Percentiles rank a stretch among this genome's conserved stretches.
Evolutionary conservation across 2,888 invertebrate genomes (phyloP).

Genomic region (Cephus nigrinus): DNA sequence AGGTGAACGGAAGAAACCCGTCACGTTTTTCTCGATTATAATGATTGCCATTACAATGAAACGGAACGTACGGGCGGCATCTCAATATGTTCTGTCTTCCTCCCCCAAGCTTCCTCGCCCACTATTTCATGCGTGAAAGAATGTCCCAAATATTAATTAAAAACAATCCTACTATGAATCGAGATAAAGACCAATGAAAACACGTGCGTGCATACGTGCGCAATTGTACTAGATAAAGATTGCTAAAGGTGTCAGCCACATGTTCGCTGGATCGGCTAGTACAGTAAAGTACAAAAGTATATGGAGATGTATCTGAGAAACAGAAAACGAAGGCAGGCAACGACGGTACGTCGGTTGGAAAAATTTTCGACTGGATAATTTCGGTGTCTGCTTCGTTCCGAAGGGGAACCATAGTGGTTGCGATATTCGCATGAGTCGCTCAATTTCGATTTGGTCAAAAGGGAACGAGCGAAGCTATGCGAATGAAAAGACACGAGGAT

Average conservation of each 20-base stretch:
- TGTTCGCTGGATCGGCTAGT: neutral
- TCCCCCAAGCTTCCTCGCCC: neutral
- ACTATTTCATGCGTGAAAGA: neutral
- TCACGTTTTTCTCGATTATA: neutral
- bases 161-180: neutral
- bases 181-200: neutral
- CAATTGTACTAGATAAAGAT: neutral
- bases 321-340: neutral
- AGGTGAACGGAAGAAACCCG: neutral
- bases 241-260: neutral
- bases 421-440: too few relatives aligned
- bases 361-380: neutral
- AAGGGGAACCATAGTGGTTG: neutral
- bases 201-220: neutral
- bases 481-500: neutral
- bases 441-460: neutral
- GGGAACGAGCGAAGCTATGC: neutral
- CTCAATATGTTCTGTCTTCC: neutral
- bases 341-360: neutral
- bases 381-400: neutral
- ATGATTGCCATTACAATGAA: neutral
- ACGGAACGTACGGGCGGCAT: neutral
- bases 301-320: neutral
- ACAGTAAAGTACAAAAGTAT: neutral
- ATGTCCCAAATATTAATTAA: neutral